Conservation (phyloP, 1,140 invertebrate species). For the Rhopalosiphum padi region DNA sequence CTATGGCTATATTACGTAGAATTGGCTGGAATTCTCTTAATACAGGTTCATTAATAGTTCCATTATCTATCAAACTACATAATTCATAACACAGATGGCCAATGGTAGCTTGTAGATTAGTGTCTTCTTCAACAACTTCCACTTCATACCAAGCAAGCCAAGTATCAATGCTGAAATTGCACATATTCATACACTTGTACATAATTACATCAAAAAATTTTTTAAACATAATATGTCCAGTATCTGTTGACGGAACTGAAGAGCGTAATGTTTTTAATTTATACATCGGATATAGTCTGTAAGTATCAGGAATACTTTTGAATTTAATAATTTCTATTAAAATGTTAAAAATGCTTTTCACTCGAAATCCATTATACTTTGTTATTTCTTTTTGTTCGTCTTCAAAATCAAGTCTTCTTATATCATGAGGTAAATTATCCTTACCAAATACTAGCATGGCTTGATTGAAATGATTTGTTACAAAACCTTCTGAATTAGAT, state of each 20-base stretch:
- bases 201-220: not conserved
- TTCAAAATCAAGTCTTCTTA: not conserved
- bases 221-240: not conserved
- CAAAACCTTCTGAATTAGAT: not conserved
- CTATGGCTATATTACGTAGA: slow-evolving; percentile 18
- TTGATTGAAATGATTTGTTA: not conserved
- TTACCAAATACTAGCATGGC: not conserved
- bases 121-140: slow-evolving; percentile 10
- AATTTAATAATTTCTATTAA: not conserved
- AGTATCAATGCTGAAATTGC: slow-evolving; percentile 32
- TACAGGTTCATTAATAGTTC: not conserved
- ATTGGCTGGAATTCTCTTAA: not conserved
- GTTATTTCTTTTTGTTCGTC: not conserved
- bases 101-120: slow-evolving; percentile 22
- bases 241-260: not conserved
- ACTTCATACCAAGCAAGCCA: slow-evolving; percentile 49
- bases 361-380: slow-evolving; percentile 15
- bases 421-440: slow-evolving; percentile 13
- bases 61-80: slow-evolving; percentile 20
- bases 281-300: not conserved
- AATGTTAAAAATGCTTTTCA: slow-evolving; percentile 27
- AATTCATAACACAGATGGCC: slow-evolving; percentile 46
- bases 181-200: slow-evolving; percentile 26
- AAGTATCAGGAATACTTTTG: not conserved
- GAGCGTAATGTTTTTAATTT: not conserved